Percentiles rank a stretch among this genome's conserved stretches.
Evolutionary conservation across 2,113 vertebrate species (phyloP).

Genomic region (Dicrurus megarhynchus): DNA sequence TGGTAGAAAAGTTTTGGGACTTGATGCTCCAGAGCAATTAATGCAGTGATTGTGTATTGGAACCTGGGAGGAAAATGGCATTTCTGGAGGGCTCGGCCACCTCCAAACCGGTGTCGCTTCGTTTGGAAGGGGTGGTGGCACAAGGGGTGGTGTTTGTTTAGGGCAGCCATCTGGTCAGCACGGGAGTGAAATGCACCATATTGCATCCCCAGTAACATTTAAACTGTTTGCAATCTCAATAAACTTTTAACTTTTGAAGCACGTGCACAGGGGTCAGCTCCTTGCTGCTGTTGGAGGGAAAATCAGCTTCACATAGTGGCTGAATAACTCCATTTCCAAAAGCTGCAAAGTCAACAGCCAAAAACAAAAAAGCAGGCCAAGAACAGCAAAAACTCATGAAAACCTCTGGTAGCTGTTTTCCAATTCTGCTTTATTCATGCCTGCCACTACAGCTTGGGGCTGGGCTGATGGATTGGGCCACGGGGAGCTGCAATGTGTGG

Average conservation of each 20-base stretch:
- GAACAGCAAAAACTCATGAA: neutral
- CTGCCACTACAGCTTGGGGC: neutral
- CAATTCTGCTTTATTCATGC: neutral
- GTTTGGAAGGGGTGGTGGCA: neutral
- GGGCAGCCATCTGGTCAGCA: conserved; percentile 17
- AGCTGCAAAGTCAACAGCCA: neutral
- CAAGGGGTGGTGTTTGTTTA: neutral
- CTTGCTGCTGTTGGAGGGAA: neutral
- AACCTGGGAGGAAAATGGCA: neutral
- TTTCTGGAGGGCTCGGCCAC: neutral
- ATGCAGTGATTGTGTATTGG: conserved; percentile 22
- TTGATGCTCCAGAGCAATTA: conserved; percentile 14
- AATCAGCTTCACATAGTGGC: neutral
- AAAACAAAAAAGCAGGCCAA: neutral
- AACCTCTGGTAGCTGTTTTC: neutral
- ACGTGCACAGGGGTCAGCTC: neutral
- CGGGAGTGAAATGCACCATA: neutral
- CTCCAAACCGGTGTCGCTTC: fast-evolving
- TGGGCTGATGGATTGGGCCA: neutral
- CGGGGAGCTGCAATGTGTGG: neutral
- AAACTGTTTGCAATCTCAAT: neutral
- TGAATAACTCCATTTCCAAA: neutral
- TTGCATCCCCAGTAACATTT: neutral
- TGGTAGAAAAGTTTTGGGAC: neutral
- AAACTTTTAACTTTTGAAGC: neutral